Evolutionary conservation across 2,888 invertebrate genomes (phyloP).

Genomic region (Bembecia ichneumoniformis): DNA sequence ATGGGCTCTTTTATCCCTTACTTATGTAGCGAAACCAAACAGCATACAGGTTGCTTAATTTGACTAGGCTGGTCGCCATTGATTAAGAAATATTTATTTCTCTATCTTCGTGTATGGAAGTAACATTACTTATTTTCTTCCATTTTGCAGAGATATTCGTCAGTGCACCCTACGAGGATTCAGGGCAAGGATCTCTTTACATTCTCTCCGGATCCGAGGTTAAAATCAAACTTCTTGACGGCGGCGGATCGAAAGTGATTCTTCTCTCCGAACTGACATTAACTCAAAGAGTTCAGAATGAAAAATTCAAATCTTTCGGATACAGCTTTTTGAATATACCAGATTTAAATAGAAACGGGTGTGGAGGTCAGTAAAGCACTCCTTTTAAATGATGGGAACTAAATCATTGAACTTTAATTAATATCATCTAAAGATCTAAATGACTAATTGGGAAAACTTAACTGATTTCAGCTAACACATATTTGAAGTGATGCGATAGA

Average conservation of each 20-base stretch:
- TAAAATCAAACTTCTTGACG: conserved; percentile 10
- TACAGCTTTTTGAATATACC: conserved; percentile 34
- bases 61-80: too few species aligned
- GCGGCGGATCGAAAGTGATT: conserved; percentile 8
- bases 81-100: too few species aligned
- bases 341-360: conserved; percentile 26
- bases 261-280: conserved; percentile 19
- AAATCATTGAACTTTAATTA: neutral
- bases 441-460: neutral
- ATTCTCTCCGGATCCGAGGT: conserved; percentile 41
- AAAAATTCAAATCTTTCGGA: conserved; percentile 23
- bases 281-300: conserved; percentile 27
- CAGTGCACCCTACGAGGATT: conserved; percentile 43
- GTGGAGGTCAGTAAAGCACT: neutral
- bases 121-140: too few species aligned
- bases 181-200: conserved; percentile 33
- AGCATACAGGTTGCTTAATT: too few species aligned
- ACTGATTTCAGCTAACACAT: neutral
- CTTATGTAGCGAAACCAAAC: too few species aligned
- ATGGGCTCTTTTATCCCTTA: too few species aligned
- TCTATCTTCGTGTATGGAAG: too few species aligned
- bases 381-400: too few species aligned
- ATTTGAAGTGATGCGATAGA: neutral
- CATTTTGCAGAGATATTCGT: conserved; percentile 41
- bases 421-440: neutral